A percentile compares a stretch with the other conserved stretches of the same genome.
Conservation (phyloP, 2,113 vertebrate species). For the mouse (Mus musculus) region DNA sequence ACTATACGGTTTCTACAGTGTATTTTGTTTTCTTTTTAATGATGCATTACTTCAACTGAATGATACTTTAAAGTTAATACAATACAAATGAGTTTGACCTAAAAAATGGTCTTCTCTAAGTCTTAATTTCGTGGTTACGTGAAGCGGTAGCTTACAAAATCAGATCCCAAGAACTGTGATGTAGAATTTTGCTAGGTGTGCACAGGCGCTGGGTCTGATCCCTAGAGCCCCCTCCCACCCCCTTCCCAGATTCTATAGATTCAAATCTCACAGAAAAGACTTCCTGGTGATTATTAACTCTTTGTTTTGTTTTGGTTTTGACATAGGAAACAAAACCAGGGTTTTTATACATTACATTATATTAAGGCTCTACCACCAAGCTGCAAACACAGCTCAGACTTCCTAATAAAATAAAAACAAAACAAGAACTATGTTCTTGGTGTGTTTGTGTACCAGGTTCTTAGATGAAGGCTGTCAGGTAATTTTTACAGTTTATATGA, state of each 20-base stretch:
- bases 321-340: neutral
- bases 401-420: conserved; percentile 43
- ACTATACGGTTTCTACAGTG: neutral
- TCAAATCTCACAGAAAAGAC: conserved; percentile 29
- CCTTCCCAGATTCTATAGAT: neutral
- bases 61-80: neutral
- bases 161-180: neutral
- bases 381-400: neutral
- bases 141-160: neutral
- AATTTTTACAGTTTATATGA: conserved; percentile 30
- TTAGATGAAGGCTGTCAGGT: neutral
- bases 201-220: neutral
- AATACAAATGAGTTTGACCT: neutral
- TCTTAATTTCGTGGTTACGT: neutral
- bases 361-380: neutral
- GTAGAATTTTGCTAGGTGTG: no score
- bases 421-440: neutral
- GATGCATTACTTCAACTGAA: conserved; percentile 21
- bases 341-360: neutral
- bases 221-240: accelerated
- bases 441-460: conserved; percentile 9
- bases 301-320: neutral
- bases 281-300: neutral
- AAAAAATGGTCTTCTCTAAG: neutral
- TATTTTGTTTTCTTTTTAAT: neutral